Conservation (phyloP, 1,140 invertebrate species). For the Camponotus pennsylvanicus region DNA sequence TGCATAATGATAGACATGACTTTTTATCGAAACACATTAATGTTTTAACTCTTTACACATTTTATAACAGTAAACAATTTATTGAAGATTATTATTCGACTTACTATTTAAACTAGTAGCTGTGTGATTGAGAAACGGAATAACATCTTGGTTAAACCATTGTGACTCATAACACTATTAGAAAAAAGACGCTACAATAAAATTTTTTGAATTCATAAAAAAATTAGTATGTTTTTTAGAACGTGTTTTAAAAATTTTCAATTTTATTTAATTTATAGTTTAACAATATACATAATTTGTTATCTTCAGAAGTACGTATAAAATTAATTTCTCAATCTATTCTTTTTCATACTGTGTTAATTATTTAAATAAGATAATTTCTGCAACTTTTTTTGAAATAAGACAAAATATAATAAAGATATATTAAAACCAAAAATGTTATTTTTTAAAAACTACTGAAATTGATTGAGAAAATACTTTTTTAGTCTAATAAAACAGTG, state of each 20-base stretch:
- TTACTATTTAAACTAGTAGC: background rate
- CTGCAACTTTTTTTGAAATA: background rate
- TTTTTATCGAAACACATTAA: slow-evolving; percentile 5
- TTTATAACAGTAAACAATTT: slow-evolving; percentile 2
- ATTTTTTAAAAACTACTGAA: background rate
- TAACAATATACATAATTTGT: background rate
- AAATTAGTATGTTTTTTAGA: background rate
- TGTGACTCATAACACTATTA: slow-evolving; percentile 32
- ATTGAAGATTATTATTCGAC: background rate
- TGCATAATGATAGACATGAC: background rate
- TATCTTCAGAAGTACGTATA: background rate
- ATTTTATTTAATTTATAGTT: too few species aligned
- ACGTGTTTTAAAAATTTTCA: too few species aligned
- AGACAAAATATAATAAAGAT: background rate
- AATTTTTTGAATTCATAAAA: slow-evolving; percentile 31
- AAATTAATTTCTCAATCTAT: background rate
- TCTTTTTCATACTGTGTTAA: background rate
- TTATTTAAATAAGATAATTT: background rate
- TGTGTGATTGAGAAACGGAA: slow-evolving; percentile 9
- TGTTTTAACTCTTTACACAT: background rate
- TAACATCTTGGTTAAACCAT: slow-evolving; percentile 6
- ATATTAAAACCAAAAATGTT: background rate
- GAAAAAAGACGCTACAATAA: background rate
- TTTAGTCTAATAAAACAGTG: background rate
- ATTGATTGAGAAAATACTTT: background rate